Evolutionary conservation across 1,140 invertebrate species (phyloP).

Genomic region (Drosophila miranda): DNA sequence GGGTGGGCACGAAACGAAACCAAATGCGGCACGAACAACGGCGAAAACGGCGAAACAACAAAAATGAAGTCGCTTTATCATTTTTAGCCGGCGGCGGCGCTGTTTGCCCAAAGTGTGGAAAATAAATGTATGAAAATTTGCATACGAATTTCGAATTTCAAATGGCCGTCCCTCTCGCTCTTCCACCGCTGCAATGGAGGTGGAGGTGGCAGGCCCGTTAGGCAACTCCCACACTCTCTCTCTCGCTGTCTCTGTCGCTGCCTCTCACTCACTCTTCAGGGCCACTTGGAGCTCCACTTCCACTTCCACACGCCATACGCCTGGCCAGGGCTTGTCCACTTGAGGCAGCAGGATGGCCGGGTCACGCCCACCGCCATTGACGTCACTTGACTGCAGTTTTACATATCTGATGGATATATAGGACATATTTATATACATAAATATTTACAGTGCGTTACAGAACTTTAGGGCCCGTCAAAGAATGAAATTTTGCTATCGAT

Average conservation of each 20-base stretch:
- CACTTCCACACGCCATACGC: conserved; percentile 9
- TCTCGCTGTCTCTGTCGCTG: not conserved
- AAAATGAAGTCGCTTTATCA: conserved; percentile 79
- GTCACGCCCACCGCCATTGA: conserved; percentile 45
- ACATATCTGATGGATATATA: not conserved
- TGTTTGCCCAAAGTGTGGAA: conserved; percentile 76
- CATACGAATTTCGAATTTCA: conserved; percentile 75
- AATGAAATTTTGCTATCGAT: too few species aligned
- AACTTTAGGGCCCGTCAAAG: too few species aligned
- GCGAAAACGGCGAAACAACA: conserved; percentile 41
- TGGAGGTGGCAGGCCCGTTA: conserved; percentile 41
- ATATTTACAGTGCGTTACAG: too few species aligned
- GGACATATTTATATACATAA: not conserved
- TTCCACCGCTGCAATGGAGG: conserved; percentile 2
- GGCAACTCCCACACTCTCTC: conserved; percentile 42
- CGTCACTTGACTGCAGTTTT: conserved; percentile 21
- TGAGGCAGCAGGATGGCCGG: conserved; percentile 16
- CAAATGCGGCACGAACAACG: conserved; percentile 54
- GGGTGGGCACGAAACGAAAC: conserved; percentile 49
- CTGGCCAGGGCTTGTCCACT: conserved; percentile 36
- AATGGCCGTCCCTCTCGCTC: conserved; percentile 33
- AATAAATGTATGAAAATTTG: conserved; percentile 78
- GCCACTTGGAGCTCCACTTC: conserved; percentile 8
- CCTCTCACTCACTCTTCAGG: conserved; percentile 8
- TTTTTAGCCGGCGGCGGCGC: conserved; percentile 74